Evolutionary conservation across 1,140 invertebrate genomes (phyloP), one percentile per base, ranked within the genome.

Genomic region (Delia radicum): DNA sequence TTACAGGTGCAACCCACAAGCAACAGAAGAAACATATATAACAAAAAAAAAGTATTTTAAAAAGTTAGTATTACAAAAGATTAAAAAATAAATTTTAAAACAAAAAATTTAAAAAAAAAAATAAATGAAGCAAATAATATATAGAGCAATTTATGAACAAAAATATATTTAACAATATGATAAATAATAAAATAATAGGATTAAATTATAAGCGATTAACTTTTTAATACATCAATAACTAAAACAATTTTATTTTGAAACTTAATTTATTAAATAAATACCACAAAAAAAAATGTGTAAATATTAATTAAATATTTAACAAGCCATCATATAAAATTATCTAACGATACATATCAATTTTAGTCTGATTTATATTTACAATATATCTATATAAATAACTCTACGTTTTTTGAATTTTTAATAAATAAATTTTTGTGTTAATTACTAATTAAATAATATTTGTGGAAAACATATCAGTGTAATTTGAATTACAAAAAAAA

Each of bases 341-440:
- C 4, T 63, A 63, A 63, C 61, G 61, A 63, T 21, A 63, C 61
- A 63, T 63, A 63, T 63, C 61, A 63, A 63, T 63, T 42, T 63
- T 26, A 63, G 61, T 63, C 61, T 63, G 61, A 63, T 63, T 63
- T 63, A 63, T 63, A 26, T 27, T 48, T 27, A 63, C 55, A 63
- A 27, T 0, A 1, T 28, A 63, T 28, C 13, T 13, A 48, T 48
- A 48, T 37, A 37, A 7, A 37, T 37, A 37, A 7, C 13, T 13
- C 42, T 15, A 48, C 3, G 12, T 13, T 15, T 15, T 48, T 3
- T 48, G 13, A 48, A n/a, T 48, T 13, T 15, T 48, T 15, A 48
- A 48, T 48, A 42, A 42, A 13, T 42, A 42, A 10, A 42, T 5
- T 42, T 42, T 42, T 42, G 37, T 42, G 37, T 15, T 42, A 10